Evolutionary conservation across 2,797 vertebrate genomes (phyloP).

Genomic region (Karalla daura): DNA sequence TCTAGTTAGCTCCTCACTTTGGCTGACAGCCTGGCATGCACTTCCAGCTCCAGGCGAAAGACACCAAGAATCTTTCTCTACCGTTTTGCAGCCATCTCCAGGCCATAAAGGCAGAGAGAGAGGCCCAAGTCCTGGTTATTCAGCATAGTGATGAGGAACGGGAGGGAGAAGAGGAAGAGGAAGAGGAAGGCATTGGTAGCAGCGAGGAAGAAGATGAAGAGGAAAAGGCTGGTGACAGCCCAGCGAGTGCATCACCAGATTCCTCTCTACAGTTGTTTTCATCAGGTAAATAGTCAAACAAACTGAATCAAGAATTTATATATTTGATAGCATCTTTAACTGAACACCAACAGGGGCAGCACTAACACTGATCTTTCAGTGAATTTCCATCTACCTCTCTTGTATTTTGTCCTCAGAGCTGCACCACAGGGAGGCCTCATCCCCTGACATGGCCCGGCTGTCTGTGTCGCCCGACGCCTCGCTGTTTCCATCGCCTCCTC

Average conservation of each 20-base stretch:
- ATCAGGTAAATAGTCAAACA: conserved; percentile 67
- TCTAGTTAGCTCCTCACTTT: not conserved
- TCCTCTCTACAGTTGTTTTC: conserved; percentile 74
- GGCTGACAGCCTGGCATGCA: not conserved
- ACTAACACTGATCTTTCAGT: not conserved
- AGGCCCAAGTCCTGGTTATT: conserved; percentile 75
- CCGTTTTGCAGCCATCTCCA: conserved; percentile 80
- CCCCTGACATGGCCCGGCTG: conserved; percentile 45
- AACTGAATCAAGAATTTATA: not conserved
- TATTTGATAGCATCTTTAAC: no score
- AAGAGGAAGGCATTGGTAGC: conserved; percentile 59
- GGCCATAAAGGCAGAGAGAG: conserved; percentile 73
- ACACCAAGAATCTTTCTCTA: not conserved
- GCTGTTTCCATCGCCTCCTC: conserved; percentile 77
- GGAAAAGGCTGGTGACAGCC: conserved; percentile 40
- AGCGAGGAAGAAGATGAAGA: conserved; percentile 59
- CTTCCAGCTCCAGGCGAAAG: not conserved
- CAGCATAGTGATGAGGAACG: conserved; percentile 72
- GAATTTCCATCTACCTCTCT: not conserved
- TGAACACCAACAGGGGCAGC: not conserved
- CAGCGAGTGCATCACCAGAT: conserved; percentile 67
- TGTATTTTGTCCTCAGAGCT: conserved; percentile 55
- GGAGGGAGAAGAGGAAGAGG: conserved; percentile 23
- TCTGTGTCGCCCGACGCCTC: conserved; percentile 72
- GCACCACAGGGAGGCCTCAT: conserved; percentile 32